Base-by-base conservation (phyloP, 2,888 invertebrate genomes). In the Ornithoptera priamus region DNA sequence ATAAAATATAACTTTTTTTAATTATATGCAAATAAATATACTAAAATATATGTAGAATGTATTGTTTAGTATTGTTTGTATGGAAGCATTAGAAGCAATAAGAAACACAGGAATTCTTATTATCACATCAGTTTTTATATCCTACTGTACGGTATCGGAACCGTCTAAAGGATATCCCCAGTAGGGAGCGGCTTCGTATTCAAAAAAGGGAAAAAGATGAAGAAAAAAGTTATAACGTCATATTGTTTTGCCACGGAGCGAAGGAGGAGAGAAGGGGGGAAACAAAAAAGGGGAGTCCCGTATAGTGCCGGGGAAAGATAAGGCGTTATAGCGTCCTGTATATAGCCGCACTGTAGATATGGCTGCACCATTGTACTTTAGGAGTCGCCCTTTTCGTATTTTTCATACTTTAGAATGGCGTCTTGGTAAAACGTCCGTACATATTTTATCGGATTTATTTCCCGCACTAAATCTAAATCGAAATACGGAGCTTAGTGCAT, bases 211-310 rank as follows among this genome's bases (percentile, higher is more conserved):
- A 84, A 88, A 88, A 87, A 90, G 88, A 88, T 86, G 87, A 85
- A 88, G 85, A 90, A 90, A 90, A 91, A 92, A 90, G 88, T 89
- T 90, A 90, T 92, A 91, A 89, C 91, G 90, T 92, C 92, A 92
- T 92, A 92, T 92, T 92, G 92, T 92, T 92, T 92, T 91, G 90
- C 90, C 87, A 85, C 89, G 86, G 85, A 85, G 86, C 83, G 86
- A 81, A 81, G 80, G 79, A 76, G 75, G 78, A 77, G 77, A 15
- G 75, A 77, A 77, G 77, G 76, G 78, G 77, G 78, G 68, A 78
- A 78, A 74, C 70, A 68, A 69, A 74, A 75, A 75, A 75, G 78
- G 83, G 85, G 85, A 83, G 82, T 78, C 79, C 81, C 84, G 85
- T 89, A 87, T 89, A 90, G 89, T 89, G 89, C 84, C 77, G 83